Evolutionary conservation across 2,797 vertebrate species (phyloP).

Genomic region (Lepidocolaptes lacrymiger): DNA sequence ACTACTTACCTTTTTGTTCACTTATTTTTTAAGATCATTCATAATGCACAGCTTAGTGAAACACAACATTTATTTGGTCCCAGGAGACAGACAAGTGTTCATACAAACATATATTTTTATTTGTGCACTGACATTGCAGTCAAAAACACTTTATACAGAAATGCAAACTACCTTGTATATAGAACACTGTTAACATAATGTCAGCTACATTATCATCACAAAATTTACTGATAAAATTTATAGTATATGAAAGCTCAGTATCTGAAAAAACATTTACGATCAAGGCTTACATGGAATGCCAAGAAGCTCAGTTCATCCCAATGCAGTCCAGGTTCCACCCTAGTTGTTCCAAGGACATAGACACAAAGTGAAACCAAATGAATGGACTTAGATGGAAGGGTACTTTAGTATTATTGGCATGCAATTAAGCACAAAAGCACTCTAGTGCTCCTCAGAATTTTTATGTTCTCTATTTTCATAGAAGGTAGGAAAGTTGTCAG

Average conservation of each 20-base stretch:
- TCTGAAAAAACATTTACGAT: background rate
- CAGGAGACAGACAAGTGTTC: slow-evolving; percentile 22
- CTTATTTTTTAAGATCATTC: slow-evolving; percentile 25
- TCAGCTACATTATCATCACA: background rate
- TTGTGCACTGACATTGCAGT: background rate
- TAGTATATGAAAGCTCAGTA: background rate
- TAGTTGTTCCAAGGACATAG: background rate
- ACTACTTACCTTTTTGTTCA: background rate
- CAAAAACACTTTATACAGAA: slow-evolving; percentile 31
- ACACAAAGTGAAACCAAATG: background rate
- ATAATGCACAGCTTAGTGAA: background rate
- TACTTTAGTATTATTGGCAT: background rate
- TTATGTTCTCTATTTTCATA: background rate
- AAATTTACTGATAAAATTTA: slow-evolving; percentile 14
- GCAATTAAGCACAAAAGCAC: background rate
- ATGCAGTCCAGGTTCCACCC: background rate
- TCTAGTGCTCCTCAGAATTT: background rate
- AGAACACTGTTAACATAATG: background rate
- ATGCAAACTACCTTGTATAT: background rate
- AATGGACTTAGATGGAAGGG: background rate
- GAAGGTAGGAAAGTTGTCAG: background rate
- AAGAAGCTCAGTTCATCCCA: background rate
- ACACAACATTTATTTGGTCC: background rate
- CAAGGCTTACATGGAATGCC: background rate
- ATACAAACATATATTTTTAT: background rate